These are phyloP conservation scores for Tarsius wallacei DNA, from an alignment of 2,797 vertebrate species.

Conservation along the genomic window DNA sequence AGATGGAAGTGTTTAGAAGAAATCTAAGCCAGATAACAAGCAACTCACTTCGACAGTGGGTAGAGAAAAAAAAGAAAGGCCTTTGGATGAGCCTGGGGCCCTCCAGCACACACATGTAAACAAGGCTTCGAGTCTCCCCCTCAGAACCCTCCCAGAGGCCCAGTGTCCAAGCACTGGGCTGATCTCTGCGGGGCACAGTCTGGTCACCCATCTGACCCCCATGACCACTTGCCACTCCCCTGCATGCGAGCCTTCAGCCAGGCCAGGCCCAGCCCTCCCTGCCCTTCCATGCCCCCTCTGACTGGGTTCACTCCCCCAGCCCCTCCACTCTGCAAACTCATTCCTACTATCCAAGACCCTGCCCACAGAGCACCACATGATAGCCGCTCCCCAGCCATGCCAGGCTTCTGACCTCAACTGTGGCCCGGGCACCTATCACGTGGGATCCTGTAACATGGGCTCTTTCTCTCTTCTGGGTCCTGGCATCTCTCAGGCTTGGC, in stretches of 20 bases:
- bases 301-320: neutral
- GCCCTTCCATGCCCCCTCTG: neutral
- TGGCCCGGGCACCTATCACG: neutral
- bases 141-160: neutral
- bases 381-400: neutral
- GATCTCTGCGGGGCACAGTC: rapidly evolving
- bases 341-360: neutral
- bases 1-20: neutral
- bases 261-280: rapidly evolving
- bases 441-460: too few species aligned
- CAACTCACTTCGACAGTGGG: neutral
- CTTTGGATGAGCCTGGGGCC: rapidly evolving
- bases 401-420: neutral
- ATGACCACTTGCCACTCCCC: neutral
- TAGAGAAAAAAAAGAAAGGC: neutral
- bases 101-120: neutral
- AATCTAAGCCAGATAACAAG: neutral
- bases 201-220: too few species aligned
- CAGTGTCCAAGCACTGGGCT: neutral
- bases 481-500: neutral
- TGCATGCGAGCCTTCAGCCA: rapidly evolving
- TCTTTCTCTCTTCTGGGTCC: neutral
- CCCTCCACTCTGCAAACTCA: neutral
- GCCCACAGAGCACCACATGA: rapidly evolving
- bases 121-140: neutral